Evolutionary conservation across 2,113 vertebrate species (phyloP).

Genomic region (Beaufortia kweichowensis): DNA sequence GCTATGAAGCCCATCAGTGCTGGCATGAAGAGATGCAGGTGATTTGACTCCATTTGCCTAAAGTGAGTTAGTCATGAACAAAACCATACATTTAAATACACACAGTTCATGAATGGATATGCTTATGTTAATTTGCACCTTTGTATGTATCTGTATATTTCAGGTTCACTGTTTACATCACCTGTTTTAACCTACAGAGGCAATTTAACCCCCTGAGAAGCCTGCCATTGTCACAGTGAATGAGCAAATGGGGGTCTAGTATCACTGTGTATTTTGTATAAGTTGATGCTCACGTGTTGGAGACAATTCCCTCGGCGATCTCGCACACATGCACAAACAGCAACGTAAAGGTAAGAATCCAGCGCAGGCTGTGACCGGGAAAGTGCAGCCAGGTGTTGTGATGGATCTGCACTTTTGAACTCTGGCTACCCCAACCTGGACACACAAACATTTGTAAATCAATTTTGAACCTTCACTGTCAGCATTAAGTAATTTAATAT

Average conservation of each 20-base stretch:
- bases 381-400: slow-evolving; percentile 99
- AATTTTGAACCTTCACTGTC: too few relatives aligned
- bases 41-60: slow-evolving; percentile 79
- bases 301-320: slow-evolving; percentile 94
- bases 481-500: too few relatives aligned
- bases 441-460: slow-evolving; percentile 15
- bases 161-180: too few relatives aligned
- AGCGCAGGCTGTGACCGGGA: slow-evolving; percentile 93
- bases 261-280: background rate
- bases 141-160: too few relatives aligned
- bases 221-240: background rate
- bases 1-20: slow-evolving; percentile 96
- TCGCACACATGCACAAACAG: slow-evolving; percentile 96
- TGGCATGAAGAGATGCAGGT: slow-evolving; percentile 93
- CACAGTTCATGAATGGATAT: background rate
- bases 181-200: background rate
- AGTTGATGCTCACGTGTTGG: slow-evolving; percentile 80
- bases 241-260: background rate
- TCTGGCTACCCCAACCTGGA: slow-evolving; percentile 96
- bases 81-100: background rate
- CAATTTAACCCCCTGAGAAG: too few relatives aligned
- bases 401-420: slow-evolving; percentile 98
- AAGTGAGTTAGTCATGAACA: slow-evolving; percentile 10
- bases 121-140: too few relatives aligned
- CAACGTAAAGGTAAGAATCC: slow-evolving; percentile 94